These are phyloP conservation scores for Nothocercus nigrocapillus DNA, from an alignment of 2,113 vertebrate species.

Conservation along the genomic window DNA sequence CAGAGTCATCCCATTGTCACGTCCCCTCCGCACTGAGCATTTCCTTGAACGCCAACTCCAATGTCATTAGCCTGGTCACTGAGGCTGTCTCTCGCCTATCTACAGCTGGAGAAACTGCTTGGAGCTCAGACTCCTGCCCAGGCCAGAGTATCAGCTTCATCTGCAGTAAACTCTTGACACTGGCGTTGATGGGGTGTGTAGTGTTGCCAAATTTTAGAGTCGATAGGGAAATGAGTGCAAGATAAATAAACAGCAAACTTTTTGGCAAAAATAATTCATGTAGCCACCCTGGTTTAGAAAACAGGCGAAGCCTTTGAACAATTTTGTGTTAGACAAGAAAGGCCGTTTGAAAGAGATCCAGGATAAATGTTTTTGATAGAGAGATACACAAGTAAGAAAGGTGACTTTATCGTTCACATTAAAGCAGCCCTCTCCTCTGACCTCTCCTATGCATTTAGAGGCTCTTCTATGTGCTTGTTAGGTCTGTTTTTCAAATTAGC, in stretches of 20 bases:
- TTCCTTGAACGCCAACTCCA: not conserved
- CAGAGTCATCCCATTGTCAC: not conserved
- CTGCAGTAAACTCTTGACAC: slow-evolving; percentile 36
- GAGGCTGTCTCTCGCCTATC: not conserved
- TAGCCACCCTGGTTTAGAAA: slow-evolving; percentile 62
- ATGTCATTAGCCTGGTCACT: not conserved
- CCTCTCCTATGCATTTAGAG: not conserved
- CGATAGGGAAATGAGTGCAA: slow-evolving; percentile 29
- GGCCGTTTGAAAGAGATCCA: slow-evolving; percentile 68
- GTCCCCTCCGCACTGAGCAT: not conserved
- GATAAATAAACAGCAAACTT: slow-evolving; percentile 59
- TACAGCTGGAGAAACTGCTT: not conserved
- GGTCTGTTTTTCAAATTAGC: slow-evolving; percentile 8
- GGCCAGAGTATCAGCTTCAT: not conserved
- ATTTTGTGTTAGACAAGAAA: slow-evolving; percentile 50
- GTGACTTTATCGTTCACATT: slow-evolving; percentile 41
- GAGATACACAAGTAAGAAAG: slow-evolving; percentile 38
- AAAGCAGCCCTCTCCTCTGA: slow-evolving; percentile 1
- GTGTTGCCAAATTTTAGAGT: slow-evolving; percentile 51
- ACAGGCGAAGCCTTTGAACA: slow-evolving; percentile 57
- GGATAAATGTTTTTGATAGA: slow-evolving; percentile 71
- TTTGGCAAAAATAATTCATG: slow-evolving; percentile 39
- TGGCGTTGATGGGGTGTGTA: not conserved
- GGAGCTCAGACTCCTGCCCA: not conserved
- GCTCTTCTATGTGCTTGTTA: not conserved